phyloP scores from a whole-genome alignment of 2,797 vertebrate genomes.

The Lepus townsendii region DNA sequence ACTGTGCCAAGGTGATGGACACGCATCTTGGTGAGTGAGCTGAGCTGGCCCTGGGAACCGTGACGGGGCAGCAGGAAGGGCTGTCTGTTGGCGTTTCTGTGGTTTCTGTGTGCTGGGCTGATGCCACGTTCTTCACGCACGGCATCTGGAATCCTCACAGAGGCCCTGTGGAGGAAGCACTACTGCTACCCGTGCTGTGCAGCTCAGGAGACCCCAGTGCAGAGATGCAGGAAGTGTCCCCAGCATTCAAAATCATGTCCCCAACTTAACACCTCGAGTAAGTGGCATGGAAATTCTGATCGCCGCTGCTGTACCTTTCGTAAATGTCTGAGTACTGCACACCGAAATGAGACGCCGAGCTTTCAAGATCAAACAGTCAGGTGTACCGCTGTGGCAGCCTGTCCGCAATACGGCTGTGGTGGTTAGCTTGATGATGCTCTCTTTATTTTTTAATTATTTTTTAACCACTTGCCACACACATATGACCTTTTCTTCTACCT shows the following conservation, averaged over 20 bases:
- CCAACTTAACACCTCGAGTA: neutral
- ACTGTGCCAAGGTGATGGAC: slow-evolving; percentile 98
- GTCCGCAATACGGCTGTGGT: neutral
- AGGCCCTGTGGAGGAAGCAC: neutral
- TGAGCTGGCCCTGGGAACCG: neutral
- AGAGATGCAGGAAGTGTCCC: neutral
- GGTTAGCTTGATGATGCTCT: neutral
- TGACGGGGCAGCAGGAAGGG: no score
- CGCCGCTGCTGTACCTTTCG: slow-evolving; percentile 27
- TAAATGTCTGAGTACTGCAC: slow-evolving; percentile 36
- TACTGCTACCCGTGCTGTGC: neutral
- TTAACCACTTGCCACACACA: neutral
- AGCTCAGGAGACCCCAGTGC: neutral
- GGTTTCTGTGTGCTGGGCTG: neutral
- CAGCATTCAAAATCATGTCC: neutral
- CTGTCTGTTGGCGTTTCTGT: no score
- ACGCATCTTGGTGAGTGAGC: slow-evolving; percentile 95
- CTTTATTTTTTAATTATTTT: neutral
- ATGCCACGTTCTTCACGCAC: no score
- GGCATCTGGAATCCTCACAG: neutral
- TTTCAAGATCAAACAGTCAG: slow-evolving; percentile 24
- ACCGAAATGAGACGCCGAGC: slow-evolving; percentile 55
- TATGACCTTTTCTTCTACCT: neutral
- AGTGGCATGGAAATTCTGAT: neutral
- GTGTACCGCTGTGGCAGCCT: neutral